Conservation (phyloP, 2,888 invertebrate genomes). For the Strigamia transsilvanica region DNA sequence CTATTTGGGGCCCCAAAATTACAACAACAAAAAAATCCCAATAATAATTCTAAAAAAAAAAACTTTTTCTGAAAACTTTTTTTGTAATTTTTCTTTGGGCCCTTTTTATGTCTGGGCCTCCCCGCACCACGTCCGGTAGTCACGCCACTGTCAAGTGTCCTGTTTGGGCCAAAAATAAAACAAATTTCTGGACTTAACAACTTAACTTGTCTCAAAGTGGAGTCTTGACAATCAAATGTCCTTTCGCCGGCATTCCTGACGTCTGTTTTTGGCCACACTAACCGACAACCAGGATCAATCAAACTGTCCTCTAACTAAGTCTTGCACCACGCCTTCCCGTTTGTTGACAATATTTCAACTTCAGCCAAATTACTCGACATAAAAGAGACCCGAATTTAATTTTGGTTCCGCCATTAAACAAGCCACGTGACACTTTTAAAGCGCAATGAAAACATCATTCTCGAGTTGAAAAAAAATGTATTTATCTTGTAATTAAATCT, state of each 20-base stretch:
- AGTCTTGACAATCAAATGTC: slow-evolving; percentile 42
- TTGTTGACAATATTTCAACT: slow-evolving; percentile 36
- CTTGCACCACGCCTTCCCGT: slow-evolving; percentile 37
- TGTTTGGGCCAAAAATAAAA: background rate
- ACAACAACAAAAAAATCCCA: no score
- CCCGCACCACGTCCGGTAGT: no score
- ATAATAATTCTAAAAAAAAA: no score
- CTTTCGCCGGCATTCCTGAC: slow-evolving; percentile 17
- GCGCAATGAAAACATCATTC: background rate
- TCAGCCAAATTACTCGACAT: slow-evolving; percentile 20
- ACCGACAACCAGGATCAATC: slow-evolving; percentile 26
- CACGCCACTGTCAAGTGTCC: no score
- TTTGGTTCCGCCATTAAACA: no score
- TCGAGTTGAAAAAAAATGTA: background rate
- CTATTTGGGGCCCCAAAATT: no score
- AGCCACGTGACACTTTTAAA: background rate
- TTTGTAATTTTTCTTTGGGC: no score
- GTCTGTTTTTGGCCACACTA: slow-evolving; percentile 36
- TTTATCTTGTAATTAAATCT: background rate
- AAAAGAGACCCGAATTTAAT: slow-evolving; percentile 4
- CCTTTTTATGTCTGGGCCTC: no score
- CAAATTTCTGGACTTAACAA: background rate
- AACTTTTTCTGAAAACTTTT: no score
- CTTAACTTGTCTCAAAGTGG: slow-evolving; percentile 17
- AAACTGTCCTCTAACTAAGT: slow-evolving; percentile 44